Base-by-base conservation (phyloP, 2,797 vertebrate genomes). In the Coccyzus lansbergi region DNA sequence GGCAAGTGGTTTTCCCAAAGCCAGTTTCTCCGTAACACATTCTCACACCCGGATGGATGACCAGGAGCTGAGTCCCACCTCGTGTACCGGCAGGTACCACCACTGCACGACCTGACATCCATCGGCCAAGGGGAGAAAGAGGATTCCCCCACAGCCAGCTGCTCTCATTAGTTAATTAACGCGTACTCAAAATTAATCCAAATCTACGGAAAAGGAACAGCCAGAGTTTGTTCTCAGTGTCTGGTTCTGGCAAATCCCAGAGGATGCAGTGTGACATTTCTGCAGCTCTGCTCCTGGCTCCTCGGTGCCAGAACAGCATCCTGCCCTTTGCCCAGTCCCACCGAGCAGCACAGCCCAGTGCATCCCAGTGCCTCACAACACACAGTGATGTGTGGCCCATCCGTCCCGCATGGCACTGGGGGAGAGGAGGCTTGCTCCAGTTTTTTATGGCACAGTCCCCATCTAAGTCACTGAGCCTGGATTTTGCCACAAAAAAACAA, bases 191-290 rank as follows among this genome's bases (percentile, higher is more conserved):
- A 87, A 90, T 75, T 42, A 71, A 79, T 2, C 52, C 17, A 10
- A 31, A 33, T 5, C 28, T 1, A 25, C 0, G 46, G 16, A 17
- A 38, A 44, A 36, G 31, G 8, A 38, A 21, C 12, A 16, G 4
- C 21, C 7, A 1, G 60, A 26, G 49, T 2, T 20, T 12, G 18
- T 2, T 24, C n/a, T 34, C 18, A 2, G 17, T 0, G 48, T 0
- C 9, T 8, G 19, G 10, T 33, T 34, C 12, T 7, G 56, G 25
- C 56, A 24, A 42, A 42, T 42, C 42, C 42, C 17, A 19, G 44
- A 44, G 18, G 44, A 44, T 44, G 18, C 44, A 44, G 44, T 16
- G 44, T 19, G 44, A 18, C 18, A 18, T 44, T 19, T 17, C 44
- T 18, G 16, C 17, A 18, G 44, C 44, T 16, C 42, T 14, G 42